Evolutionary conservation across 2,888 invertebrate species (phyloP), one percentile per base, ranked within the genome.

Genomic region (Hedychridium roseum): DNA sequence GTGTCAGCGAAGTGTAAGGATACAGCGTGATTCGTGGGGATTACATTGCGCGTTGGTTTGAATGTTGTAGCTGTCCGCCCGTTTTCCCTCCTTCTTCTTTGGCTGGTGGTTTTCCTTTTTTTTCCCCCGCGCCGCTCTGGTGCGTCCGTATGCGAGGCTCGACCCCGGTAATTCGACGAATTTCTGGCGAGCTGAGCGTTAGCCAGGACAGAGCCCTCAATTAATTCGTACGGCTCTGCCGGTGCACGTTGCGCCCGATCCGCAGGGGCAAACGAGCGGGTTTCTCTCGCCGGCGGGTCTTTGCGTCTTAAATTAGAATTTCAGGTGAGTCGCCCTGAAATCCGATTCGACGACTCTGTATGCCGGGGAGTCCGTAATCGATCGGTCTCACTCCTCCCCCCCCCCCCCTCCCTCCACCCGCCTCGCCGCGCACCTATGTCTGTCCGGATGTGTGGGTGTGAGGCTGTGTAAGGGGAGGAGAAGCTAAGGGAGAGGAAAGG

Each of bases 231-330:
- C 37, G 21, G 32, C 34, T 43, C 17, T n/a, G 38, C 15, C 32
- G 27, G n/a, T 14, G 38, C 34, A 49, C 32, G 43, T 46, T 35
- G 42, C n/a, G 34, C 42, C 49, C 54, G 52, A 55, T 57, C 55
- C 48, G 34, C 37, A 32, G 39, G 40, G 38, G 43, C 48, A 50
- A 44, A 49, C 37, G 49, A 43, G 48, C 28, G 32, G 46, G 49
- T 45, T 61, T 40, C 40, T 42, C 36, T 28, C 28, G 12, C n/a
- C n/a, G 6, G 35, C 43, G 35, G 27, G 43, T 36, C 43, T 34
- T 45, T 40, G 46, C 53, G 50, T 62, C 60, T 67, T 66, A 57
- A 59, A 64, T 64, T 64, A 55, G 62, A 64, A 67, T 67, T 66
- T 60, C 50, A 57, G 52, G 56, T 54, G 57, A 57, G 44, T 56